These are phyloP conservation scores for Dufourea novaeangliae DNA, from an alignment of 1,140 invertebrate genomes.

Conservation along the genomic window DNA sequence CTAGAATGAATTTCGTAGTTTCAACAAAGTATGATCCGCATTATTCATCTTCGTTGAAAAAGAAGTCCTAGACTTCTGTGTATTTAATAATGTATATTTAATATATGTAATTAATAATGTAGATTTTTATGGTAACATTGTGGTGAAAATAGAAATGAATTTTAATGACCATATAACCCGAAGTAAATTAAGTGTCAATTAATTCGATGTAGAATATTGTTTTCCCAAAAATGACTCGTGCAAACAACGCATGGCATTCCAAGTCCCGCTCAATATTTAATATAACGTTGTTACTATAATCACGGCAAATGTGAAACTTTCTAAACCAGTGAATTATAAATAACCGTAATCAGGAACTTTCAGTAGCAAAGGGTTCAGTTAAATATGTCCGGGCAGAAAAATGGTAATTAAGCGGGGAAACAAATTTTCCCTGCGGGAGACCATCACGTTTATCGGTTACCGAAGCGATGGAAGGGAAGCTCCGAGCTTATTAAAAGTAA, in stretches of 20 bases:
- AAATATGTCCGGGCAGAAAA: background rate
- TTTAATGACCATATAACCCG: no score
- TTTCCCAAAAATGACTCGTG: background rate
- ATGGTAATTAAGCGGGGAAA: background rate
- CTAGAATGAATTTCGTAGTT: conserved; percentile 15
- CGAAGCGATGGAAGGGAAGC: background rate
- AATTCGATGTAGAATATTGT: background rate
- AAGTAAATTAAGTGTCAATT: background rate
- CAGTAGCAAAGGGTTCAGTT: background rate
- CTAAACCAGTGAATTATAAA: background rate
- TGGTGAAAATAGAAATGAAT: no score
- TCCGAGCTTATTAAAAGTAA: background rate
- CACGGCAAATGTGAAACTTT: background rate
- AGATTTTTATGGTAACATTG: no score
- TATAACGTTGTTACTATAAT: background rate
- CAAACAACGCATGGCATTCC: no score
- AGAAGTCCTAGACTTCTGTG: background rate
- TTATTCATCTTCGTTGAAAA: background rate
- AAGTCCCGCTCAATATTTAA: background rate
- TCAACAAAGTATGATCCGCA: background rate
- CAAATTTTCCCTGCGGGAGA: background rate
- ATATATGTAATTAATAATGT: no score
- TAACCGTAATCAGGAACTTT: background rate
- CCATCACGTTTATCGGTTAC: background rate
- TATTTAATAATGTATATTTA: no score